Conservation (phyloP, 2,888 invertebrate species). For the Callimorpha dominula region DNA sequence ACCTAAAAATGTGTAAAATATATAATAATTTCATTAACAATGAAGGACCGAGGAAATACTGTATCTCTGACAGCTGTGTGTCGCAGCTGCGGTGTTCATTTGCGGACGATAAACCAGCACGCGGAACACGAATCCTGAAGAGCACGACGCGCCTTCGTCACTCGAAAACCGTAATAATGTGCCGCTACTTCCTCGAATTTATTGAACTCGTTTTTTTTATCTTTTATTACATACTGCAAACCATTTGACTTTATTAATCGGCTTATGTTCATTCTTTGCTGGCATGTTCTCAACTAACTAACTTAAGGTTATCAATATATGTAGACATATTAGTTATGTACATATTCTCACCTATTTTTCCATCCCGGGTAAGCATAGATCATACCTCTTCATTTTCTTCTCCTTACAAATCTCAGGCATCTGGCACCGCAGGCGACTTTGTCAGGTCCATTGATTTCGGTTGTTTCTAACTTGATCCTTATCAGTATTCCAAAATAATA, state of each 20-base stretch:
- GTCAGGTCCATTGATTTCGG: neutral
- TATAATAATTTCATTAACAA: neutral
- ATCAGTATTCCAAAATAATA: neutral
- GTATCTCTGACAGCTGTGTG: neutral
- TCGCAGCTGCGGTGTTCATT: conserved; percentile 17
- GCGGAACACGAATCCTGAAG: conserved; percentile 23
- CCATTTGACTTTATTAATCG: conserved; percentile 51
- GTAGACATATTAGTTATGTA: neutral
- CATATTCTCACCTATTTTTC: neutral
- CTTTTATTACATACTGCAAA: conserved; percentile 58
- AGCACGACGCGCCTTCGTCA: conserved; percentile 34
- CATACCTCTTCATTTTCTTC: fast-evolving
- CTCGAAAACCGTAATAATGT: conserved; percentile 61
- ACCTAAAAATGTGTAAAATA: neutral
- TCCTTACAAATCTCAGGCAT: neutral
- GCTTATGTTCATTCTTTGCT: conserved; percentile 43
- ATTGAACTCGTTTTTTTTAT: conserved; percentile 62
- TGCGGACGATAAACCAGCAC: conserved; percentile 2
- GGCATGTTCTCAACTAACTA: conserved; percentile 11
- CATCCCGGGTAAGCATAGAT: neutral
- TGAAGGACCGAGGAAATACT: neutral
- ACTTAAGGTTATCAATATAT: neutral
- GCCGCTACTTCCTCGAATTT: conserved; percentile 69
- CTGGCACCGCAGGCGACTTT: neutral
- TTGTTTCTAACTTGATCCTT: too few relatives aligned